Percentiles rank a stretch among this genome's conserved stretches.
phyloP scores from a whole-genome alignment of 2,113 vertebrate genomes.

The Bombycilla garrulus region DNA sequence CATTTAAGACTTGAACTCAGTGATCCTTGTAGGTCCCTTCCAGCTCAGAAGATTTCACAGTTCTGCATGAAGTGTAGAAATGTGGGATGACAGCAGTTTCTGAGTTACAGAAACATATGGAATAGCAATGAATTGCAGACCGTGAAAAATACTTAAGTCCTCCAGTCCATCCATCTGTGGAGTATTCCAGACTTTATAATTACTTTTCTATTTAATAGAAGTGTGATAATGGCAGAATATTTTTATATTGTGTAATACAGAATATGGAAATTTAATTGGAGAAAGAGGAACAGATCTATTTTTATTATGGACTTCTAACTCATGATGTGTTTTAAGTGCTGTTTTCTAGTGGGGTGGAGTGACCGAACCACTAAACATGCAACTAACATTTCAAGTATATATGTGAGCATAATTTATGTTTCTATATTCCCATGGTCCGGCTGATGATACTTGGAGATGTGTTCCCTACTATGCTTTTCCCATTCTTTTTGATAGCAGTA shows the following conservation, averaged over 20 bases:
- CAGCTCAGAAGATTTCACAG: neutral
- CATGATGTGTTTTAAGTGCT: neutral
- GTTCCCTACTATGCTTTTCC: neutral
- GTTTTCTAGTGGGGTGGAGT: neutral
- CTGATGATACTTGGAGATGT: neutral
- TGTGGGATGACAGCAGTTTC: neutral
- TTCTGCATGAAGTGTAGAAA: neutral
- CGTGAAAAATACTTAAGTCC: neutral
- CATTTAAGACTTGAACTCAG: neutral
- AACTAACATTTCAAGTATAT: neutral
- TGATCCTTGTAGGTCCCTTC: neutral
- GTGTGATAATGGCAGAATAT: neutral
- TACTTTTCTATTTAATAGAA: neutral
- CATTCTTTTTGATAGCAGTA: neutral
- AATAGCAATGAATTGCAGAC: neutral
- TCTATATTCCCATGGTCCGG: neutral
- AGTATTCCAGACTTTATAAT: neutral
- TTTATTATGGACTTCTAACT: neutral
- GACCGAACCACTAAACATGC: fast-evolving
- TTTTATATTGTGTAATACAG: neutral
- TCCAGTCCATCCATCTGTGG: neutral
- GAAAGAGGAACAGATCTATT: neutral
- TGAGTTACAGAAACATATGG: neutral
- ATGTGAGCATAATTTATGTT: neutral
- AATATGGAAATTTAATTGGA: neutral